Evolutionary conservation across 1,140 invertebrate genomes (phyloP), one percentile per base, ranked within the genome.

Genomic region (Aphelinus certus): DNA sequence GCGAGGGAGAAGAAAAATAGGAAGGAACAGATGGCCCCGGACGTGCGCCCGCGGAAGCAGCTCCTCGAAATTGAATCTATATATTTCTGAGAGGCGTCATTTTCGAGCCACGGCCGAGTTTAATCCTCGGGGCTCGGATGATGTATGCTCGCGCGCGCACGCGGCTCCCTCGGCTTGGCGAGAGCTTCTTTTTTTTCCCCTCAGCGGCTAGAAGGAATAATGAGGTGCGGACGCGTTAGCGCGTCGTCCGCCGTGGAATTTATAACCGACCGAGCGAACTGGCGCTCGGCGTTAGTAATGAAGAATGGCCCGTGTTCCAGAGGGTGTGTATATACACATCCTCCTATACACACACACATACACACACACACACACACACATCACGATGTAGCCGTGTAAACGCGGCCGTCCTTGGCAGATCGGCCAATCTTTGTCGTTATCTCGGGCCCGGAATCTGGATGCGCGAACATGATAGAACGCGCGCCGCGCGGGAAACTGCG

Each of bases 141-240:
- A 9, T 53, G 51, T 53, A 53, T 9, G 9, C 26, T 26, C 26
- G 26, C 26, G 26, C 26, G 26, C 26, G 26, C 26, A 26, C 26
- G 26, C 26, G 26, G 26, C 26, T 26, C 26, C 26, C 26, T 26
- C 26, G 26, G 26, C 51, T 53, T 53, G 4, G 51, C 51, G 51
- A 9, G 51, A 53, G 9, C 51, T 4, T 6, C 9, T 53, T 53
- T 53, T 53, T 9, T 53, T 53, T 4, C 51, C 4, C 4, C 4
- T 6, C 4, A 0, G 0, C 4, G 51, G 51, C 51, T 9, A 53
- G 51, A 53, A 53, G 51, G 51, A 68, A 74, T 67, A 68, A 74
- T 74, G 57, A 74, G 57, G 65, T 68, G 63, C 43, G 43, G 51
- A 74, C 58, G 57, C 43, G 48, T 68, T 64, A 56, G 49, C 57